These are phyloP conservation scores for Rousettus madagascariensis DNA, from an alignment of 2,797 vertebrate species.

Conservation along the genomic window DNA sequence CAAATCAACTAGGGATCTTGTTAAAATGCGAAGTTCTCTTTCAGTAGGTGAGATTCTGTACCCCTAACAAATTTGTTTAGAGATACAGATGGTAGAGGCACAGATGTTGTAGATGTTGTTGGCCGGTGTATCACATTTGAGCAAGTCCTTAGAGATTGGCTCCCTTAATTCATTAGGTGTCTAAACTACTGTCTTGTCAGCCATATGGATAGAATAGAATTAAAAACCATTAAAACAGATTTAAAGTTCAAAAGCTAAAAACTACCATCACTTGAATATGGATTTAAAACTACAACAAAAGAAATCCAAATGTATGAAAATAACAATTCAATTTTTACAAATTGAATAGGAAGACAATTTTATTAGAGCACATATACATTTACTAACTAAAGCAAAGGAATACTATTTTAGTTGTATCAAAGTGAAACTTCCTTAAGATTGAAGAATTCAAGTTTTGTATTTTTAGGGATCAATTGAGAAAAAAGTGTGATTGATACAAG, in stretches of 20 bases:
- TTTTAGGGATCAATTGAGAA: background rate
- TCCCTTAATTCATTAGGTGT: background rate
- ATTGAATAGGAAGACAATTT: background rate
- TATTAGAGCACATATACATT: background rate
- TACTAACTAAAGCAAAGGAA: constrained; percentile 29
- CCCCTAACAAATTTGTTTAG: background rate
- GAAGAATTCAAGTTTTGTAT: constrained; percentile 32
- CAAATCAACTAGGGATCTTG: background rate
- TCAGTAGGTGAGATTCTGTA: constrained; percentile 8
- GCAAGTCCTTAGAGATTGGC: background rate
- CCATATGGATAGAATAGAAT: background rate
- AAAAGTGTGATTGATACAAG: constrained; percentile 13
- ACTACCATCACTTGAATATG: constrained; percentile 6
- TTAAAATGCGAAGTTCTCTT: constrained; percentile 6
- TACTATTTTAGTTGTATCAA: background rate
- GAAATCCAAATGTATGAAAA: background rate
- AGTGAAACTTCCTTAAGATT: background rate
- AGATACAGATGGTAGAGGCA: too few species aligned
- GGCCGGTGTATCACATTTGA: background rate
- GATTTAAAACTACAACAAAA: constrained; percentile 35
- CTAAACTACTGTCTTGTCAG: constrained; percentile 12
- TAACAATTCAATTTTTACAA: constrained; percentile 6
- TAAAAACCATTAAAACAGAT: constrained; percentile 31
- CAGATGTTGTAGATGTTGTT: background rate
- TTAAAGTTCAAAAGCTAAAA: constrained; percentile 50